These are phyloP conservation scores for Porites evermanni DNA, from an alignment of 92 coral and sea anemone genomes.

Conservation along the genomic window DNA sequence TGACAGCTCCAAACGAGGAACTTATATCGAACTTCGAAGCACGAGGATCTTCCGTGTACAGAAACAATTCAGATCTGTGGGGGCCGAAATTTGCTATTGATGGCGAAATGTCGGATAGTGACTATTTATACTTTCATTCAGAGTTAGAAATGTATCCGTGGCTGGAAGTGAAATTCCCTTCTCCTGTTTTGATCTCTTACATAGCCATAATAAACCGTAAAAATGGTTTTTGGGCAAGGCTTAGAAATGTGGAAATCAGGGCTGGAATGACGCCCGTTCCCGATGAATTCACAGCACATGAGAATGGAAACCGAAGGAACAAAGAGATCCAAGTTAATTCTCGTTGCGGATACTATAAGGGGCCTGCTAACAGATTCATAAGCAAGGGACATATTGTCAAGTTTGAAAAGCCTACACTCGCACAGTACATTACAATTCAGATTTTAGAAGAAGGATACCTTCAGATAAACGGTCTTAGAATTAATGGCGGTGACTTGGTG, in stretches of 20 bases:
- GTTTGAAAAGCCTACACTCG: conserved; percentile 16
- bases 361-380: not conserved
- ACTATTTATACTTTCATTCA: not conserved
- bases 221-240: not conserved
- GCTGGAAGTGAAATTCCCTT: conserved; percentile 34
- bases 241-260: conserved; percentile 45
- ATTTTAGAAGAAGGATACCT: conserved; percentile 15
- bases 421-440: conserved; percentile 27
- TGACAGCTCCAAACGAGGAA: not conserved
- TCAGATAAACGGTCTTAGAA: conserved; percentile 46
- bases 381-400: not conserved
- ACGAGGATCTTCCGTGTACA: conserved; percentile 4
- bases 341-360: conserved; percentile 2
- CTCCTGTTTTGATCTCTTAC: conserved; percentile 2
- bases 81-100: conserved; percentile 17
- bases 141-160: not conserved
- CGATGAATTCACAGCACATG: conserved; percentile 9
- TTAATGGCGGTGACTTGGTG: conserved; percentile 42
- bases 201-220: conserved; percentile 8
- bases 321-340: conserved; percentile 11
- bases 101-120: not conserved
- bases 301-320: not conserved
- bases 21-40: not conserved
- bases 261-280: conserved; percentile 56
- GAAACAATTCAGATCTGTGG: not conserved